Conservation (phyloP, 2,797 vertebrate species). For the Sitta carolinensis region DNA sequence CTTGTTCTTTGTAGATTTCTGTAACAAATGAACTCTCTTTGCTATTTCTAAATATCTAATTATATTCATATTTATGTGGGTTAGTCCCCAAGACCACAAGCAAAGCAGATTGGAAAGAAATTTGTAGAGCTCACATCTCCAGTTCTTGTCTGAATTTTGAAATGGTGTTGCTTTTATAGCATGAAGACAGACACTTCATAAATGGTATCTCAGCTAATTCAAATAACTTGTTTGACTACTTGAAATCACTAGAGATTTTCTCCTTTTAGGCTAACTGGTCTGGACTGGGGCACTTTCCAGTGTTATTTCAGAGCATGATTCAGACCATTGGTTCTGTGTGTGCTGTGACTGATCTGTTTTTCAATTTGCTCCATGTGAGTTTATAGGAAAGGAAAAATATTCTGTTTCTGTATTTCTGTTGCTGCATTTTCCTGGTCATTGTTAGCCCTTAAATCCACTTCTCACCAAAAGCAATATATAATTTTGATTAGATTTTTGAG, state of each 20-base stretch:
- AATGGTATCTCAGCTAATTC: not conserved
- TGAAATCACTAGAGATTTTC: slow-evolving; percentile 7
- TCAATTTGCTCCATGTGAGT: not conserved
- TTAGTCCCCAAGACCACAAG: slow-evolving; percentile 31
- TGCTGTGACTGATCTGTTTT: not conserved
- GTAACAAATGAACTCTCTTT: not conserved
- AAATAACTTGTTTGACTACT: not conserved
- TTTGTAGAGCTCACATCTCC: not conserved
- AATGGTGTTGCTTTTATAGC: not conserved
- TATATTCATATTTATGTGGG: not conserved
- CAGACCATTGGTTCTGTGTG: not conserved
- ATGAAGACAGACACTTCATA: not conserved
- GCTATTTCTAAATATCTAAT: slow-evolving; percentile 11
- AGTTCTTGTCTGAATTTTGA: not conserved
- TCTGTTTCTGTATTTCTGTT: not conserved
- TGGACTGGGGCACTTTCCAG: not conserved
- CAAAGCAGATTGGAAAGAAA: slow-evolving; percentile 1
- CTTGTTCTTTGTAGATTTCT: not conserved
- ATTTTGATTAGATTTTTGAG: not conserved
- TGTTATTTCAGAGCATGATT: not conserved
- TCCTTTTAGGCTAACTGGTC: not conserved
- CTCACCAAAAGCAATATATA: not conserved
- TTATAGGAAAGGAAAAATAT: not conserved
- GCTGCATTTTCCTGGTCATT: not conserved
- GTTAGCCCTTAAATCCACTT: not conserved